These are phyloP conservation scores for Gadus macrocephalus DNA, from an alignment of 2,113 vertebrate genomes.

Conservation along the genomic window DNA sequence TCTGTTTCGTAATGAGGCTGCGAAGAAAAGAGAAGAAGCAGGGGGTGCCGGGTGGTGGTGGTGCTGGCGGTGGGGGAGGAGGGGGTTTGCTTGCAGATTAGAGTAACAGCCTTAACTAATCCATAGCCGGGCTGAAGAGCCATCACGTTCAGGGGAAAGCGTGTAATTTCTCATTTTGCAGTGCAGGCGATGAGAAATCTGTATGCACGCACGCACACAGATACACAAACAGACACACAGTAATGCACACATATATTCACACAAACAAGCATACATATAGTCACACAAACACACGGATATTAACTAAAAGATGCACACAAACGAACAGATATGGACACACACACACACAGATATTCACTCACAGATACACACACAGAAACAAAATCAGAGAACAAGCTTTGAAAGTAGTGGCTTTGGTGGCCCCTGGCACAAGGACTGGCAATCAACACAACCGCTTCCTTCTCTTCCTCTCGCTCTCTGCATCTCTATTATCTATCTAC, in stretches of 20 bases:
- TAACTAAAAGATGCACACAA: too few relatives aligned
- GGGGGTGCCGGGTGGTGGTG: too few relatives aligned
- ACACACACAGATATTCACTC: too few relatives aligned
- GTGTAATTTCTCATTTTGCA: conserved; percentile 57
- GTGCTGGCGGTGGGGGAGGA: conserved; percentile 49
- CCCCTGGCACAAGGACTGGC: conserved; percentile 38
- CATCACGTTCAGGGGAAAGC: conserved; percentile 47
- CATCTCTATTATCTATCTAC: too few relatives aligned
- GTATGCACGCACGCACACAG: conserved; percentile 2
- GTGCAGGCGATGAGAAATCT: conserved; percentile 36
- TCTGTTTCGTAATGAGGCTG: conserved; percentile 53
- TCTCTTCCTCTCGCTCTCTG: conserved; percentile 4
- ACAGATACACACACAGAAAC: too few relatives aligned
- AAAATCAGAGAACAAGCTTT: conserved; percentile 45
- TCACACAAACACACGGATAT: too few relatives aligned
- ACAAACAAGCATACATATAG: too few relatives aligned
- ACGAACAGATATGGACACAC: too few relatives aligned
- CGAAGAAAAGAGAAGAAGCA: too few relatives aligned
- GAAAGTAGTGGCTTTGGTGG: conserved; percentile 51
- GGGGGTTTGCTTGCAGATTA: conserved; percentile 42
- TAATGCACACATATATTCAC: too few relatives aligned
- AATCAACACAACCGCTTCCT: conserved; percentile 40
- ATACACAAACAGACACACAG: too few relatives aligned
- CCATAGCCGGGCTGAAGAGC: conserved; percentile 44
- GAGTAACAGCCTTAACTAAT: conserved; percentile 67